Evolutionary conservation across 2,888 invertebrate genomes (phyloP), one percentile per base, ranked within the genome.

Genomic region (Tachina grossa): DNA sequence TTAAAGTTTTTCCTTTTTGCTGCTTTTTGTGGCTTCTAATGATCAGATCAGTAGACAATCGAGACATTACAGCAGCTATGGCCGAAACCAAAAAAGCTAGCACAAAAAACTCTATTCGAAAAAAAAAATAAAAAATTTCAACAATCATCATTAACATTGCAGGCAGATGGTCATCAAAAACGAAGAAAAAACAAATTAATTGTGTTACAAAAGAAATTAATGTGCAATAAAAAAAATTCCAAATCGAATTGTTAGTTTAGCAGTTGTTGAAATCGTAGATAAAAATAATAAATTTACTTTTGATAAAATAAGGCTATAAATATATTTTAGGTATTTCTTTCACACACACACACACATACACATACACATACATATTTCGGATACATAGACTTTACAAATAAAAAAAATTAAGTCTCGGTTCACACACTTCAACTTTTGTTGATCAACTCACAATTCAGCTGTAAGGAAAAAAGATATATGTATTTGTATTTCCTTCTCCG

Each of bases 61-160:
- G 55, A 75, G 47, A 63, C 47, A 65, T 61, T 55, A 8, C 63
- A 53, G 57, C 80, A 71, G 57, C 41, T 72, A 43, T 14, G 16
- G 55, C 19, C 39, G n/a, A 39, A 71, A 63, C 22, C 19, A 22
- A 41, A 53, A 55, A 57, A 13, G 8, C 31, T 39, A 59, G 9
- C 2, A 69, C 11, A n/a, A 63, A n/a, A 43, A 71, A 43, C 9
- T 72, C 9, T 39, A 45, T n/a, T 57, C 22, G n/a, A 59, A 57
- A 16, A 6, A 31, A 31, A 31, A 31, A 31, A 6, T 31, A 31
- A 31, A 31, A 31, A 31, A 31, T 31, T 55, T 31, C 74, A 61
- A 68, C 75, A 82, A 82, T 82, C 82, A 75, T 69, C 75, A 82
- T 82, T 69, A 78, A 69, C 83, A 66, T 61, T 19, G 45, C n/a